Percentiles rank a stretch among this genome's conserved stretches.
phyloP scores from a whole-genome alignment of 2,113 vertebrate species.

The Gopherus flavomarginatus region DNA sequence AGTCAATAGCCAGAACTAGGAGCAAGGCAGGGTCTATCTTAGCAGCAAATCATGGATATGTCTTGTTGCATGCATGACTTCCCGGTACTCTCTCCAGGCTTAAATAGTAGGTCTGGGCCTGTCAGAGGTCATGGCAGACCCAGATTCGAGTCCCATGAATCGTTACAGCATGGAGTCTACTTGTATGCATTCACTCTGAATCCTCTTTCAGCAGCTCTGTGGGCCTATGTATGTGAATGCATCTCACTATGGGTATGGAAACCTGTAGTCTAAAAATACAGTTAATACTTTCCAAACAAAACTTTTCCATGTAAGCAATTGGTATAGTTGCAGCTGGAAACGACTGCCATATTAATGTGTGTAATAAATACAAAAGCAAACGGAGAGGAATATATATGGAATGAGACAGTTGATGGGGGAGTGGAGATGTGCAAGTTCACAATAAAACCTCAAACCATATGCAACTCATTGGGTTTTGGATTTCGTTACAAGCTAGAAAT shows the following conservation, averaged over 20 bases:
- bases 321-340: background rate
- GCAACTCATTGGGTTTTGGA: background rate
- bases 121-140: background rate
- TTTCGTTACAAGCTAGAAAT: background rate
- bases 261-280: too few relatives aligned
- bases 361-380: background rate
- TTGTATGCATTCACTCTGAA: background rate
- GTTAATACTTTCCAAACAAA: background rate
- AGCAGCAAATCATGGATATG: background rate
- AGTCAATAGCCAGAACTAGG: too few relatives aligned
- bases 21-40: background rate
- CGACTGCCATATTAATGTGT: background rate
- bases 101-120: background rate
- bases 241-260: too few relatives aligned
- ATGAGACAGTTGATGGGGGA: background rate
- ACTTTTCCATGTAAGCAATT: background rate
- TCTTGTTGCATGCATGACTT: background rate
- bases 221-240: too few relatives aligned
- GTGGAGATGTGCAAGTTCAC: background rate
- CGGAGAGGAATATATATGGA: background rate
- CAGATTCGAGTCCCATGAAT: background rate
- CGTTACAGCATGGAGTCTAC: rapidly evolving
- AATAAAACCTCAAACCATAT: background rate
- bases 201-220: background rate
- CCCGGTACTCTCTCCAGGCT: background rate